Evolutionary conservation across 2,888 invertebrate genomes (phyloP), one percentile per base, ranked within the genome.

Genomic region (Mycalesis mineus): DNA sequence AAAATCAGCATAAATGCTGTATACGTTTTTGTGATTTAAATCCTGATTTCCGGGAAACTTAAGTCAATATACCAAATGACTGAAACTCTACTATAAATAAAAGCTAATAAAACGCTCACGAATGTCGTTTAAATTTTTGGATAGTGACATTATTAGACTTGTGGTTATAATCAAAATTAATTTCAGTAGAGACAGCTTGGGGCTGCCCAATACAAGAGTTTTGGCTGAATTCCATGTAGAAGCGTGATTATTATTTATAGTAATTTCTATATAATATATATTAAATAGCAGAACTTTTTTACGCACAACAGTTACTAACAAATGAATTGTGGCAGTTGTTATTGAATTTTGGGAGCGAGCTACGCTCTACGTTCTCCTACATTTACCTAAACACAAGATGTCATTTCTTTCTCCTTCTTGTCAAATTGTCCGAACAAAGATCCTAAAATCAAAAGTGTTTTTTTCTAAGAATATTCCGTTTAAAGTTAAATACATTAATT

Each of bases 141-240:
- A 42, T 28, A 22, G 15, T 40, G 39, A 51, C 47, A 39, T 39
- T 45, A 37, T 45, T 13, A 22, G 33, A 45, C 14, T 41, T 17
- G 40, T 42, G 14, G 17, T 61, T 40, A 36, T 48, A 29, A 53
- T 53, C 33, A 44, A 55, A 55, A 40, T 61, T 41, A 58, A 60
- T 52, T 58, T 50, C 47, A 56, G 51, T 51, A 15, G 9, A 53
- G 29, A 15, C 36, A 58, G 57, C 57, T 56, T 48, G 47, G 42
- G 55, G 31, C 39, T 41, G 29, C 55, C 49, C 58, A 57, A 44
- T 17, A 29, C 11, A 31, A 57, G 54, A 55, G 37, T 53, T 58
- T 65, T 63, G 65, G 65, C 61, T 60, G 14, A 33, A 48, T 41
- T 65, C 65, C 61, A 63, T 45, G 6, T 39, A 39, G 22, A n/a